phyloP scores from a whole-genome alignment of 2,888 invertebrate species.

The Dinocampus coccinellae region DNA sequence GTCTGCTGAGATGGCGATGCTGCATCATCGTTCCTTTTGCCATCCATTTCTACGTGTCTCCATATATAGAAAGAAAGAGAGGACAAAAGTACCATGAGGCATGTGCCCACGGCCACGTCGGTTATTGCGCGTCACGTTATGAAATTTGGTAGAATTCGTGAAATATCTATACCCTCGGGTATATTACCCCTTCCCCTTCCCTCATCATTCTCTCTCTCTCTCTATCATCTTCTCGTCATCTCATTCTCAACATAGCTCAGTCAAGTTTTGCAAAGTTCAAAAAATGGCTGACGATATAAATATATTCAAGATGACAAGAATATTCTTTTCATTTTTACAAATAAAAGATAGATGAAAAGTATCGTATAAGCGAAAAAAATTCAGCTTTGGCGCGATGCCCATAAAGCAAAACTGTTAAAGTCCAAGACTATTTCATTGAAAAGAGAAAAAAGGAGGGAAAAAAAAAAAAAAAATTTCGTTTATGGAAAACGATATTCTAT shows the following conservation, averaged over 20 bases:
- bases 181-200: neutral
- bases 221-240: too few species aligned
- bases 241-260: slow-evolving; percentile 28
- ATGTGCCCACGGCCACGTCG: slow-evolving; percentile 24
- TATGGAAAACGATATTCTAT: too few species aligned
- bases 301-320: slow-evolving; percentile 13
- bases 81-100: slow-evolving; percentile 13
- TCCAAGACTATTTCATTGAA: too few species aligned
- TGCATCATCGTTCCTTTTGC: slow-evolving; percentile 27
- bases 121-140: slow-evolving; percentile 51
- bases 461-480: too few species aligned
- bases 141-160: slow-evolving; percentile 45
- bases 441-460: too few species aligned
- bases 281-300: slow-evolving; percentile 34
- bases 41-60: neutral
- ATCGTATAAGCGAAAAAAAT: slow-evolving; percentile 30
- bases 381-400: slow-evolving; percentile 7
- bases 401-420: neutral
- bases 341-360: slow-evolving; percentile 31
- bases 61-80: neutral
- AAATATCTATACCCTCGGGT: slow-evolving; percentile 33
- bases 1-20: slow-evolving; percentile 49
- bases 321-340: slow-evolving; percentile 29
- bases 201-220: too few species aligned
- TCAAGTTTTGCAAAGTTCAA: neutral